Conservation (phyloP, 2,888 invertebrate species). For the Caenorhabditis sinica region DNA sequence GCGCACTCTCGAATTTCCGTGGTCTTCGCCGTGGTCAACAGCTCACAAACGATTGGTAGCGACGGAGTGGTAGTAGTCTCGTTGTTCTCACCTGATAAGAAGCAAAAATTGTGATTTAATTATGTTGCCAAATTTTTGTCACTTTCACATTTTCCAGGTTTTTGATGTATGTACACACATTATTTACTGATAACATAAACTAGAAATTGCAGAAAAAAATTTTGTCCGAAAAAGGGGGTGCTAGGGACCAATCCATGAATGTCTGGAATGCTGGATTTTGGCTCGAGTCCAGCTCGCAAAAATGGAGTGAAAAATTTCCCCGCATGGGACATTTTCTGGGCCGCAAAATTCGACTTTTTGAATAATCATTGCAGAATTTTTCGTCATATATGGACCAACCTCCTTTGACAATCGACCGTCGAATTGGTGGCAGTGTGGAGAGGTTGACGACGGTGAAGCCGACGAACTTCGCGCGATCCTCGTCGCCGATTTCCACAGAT, state of each 20-base stretch:
- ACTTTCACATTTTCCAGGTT: slow-evolving; percentile 22
- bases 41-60: slow-evolving; percentile 54
- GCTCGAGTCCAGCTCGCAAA: no score
- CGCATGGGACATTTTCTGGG: not conserved
- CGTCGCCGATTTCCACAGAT: slow-evolving; percentile 32
- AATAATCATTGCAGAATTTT: not conserved
- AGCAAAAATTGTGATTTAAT: no score
- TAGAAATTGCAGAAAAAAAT: not conserved
- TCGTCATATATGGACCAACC: no score
- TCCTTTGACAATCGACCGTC: slow-evolving; percentile 38
- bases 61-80: not conserved
- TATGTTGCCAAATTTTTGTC: not conserved
- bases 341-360: no score
- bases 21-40: slow-evolving; percentile 48
- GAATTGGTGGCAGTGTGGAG: slow-evolving; percentile 62
- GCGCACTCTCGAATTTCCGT: slow-evolving; percentile 68
- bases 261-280: no score
- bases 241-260: no score
- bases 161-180: slow-evolving; percentile 1
- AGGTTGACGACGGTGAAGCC: slow-evolving; percentile 72
- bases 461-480: slow-evolving; percentile 64
- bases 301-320: no score
- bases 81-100: slow-evolving; percentile 47
- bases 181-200: not conserved
- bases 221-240: not conserved